phyloP scores from a whole-genome alignment of 2,113 vertebrate species.

The Nycticebus coucang region DNA sequence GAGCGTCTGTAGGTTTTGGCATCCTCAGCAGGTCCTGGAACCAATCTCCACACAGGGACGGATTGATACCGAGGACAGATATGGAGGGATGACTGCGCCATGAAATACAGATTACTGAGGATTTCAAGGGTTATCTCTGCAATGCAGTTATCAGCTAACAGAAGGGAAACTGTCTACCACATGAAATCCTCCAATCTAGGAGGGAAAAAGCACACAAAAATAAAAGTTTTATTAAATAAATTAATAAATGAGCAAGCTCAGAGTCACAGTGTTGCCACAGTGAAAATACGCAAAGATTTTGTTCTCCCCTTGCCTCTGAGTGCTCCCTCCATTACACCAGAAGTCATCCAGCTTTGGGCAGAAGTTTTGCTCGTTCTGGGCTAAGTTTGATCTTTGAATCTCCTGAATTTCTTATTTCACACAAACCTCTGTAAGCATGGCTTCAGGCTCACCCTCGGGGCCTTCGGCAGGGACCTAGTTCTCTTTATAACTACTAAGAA shows the following conservation, averaged over 20 bases:
- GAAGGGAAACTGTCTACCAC: background rate
- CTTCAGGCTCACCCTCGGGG: background rate
- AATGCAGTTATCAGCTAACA: background rate
- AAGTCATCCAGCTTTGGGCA: background rate
- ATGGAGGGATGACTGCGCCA: background rate
- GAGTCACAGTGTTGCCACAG: background rate
- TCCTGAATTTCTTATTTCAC: background rate
- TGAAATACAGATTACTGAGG: background rate
- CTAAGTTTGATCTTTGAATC: conserved; percentile 11
- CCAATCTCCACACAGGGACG: background rate
- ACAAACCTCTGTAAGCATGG: background rate
- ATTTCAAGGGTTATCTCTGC: background rate
- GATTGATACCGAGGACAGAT: background rate
- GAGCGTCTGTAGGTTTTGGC: background rate
- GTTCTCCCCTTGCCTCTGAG: background rate
- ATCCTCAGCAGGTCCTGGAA: background rate
- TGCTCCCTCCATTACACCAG: background rate
- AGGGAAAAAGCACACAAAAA: background rate
- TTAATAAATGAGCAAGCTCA: background rate
- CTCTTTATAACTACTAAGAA: background rate
- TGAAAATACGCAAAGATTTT: background rate
- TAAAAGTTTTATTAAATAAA: background rate
- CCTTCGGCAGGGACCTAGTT: background rate
- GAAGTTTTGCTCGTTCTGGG: background rate
- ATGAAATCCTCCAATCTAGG: background rate